Conservation (phyloP, 2,797 vertebrate species). For the Cichlasoma orientale region DNA sequence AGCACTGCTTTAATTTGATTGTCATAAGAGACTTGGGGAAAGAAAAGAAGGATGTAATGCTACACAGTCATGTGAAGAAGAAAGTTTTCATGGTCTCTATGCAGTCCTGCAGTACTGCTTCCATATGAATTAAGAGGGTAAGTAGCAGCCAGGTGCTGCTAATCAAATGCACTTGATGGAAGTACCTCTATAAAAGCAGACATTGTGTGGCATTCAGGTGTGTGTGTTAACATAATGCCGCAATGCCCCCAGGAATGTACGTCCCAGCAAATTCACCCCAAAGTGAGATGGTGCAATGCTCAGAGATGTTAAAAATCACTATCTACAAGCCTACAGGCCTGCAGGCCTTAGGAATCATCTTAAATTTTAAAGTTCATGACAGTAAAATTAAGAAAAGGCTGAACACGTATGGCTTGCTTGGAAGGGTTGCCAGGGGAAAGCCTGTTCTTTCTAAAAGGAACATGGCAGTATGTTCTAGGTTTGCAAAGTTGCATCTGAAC, state of each 20-base stretch:
- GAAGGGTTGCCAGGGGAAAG: too few relatives aligned
- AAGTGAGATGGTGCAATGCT: neutral
- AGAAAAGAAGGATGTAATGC: neutral
- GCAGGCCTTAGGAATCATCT: neutral
- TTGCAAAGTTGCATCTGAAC: neutral
- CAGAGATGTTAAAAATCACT: neutral
- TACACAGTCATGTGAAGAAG: neutral
- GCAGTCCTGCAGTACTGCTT: neutral
- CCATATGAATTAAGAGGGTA: neutral
- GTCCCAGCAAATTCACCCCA: neutral
- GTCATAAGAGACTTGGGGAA: neutral
- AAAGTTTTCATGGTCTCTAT: neutral
- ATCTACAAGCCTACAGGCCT: too few relatives aligned
- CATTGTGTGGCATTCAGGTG: neutral
- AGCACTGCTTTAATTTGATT: conserved; percentile 1
- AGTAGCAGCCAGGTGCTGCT: neutral
- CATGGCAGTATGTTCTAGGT: too few relatives aligned
- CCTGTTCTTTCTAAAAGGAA: too few relatives aligned
- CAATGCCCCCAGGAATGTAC: neutral
- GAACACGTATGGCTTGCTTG: neutral
- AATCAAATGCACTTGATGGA: neutral
- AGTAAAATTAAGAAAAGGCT: neutral
- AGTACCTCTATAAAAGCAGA: neutral
- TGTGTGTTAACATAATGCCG: neutral
- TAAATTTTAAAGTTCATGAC: neutral